Conservation (phyloP, 1,140 invertebrate species). For the Pseudomyrmex pallidus region DNA sequence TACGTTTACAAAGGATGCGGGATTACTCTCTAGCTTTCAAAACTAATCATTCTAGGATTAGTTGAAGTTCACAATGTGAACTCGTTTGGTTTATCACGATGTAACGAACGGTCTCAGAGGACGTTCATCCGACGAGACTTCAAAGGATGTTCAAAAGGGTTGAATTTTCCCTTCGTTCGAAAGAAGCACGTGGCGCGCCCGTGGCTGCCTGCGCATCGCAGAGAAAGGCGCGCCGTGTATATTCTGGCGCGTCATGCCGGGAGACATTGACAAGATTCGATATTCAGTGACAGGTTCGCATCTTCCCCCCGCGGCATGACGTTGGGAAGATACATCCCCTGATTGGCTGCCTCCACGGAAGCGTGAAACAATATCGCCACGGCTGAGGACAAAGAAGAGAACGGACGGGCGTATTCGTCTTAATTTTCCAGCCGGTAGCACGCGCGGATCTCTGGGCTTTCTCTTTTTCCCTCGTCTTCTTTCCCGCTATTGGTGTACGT, state of each 20-base stretch:
- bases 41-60: background rate
- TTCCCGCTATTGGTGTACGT: conserved; percentile 20
- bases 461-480: background rate
- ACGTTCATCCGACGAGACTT: conserved; percentile 22
- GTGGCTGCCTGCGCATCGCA: background rate
- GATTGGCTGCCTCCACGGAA: conserved; percentile 63
- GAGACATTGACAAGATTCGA: conserved; percentile 45
- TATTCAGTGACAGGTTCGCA: conserved; percentile 45
- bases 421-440: conserved; percentile 66
- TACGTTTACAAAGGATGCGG: too few species aligned
- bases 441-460: conserved; percentile 4
- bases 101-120: conserved; percentile 3
- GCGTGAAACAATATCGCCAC: conserved; percentile 69
- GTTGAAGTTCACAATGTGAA: background rate
- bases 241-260: conserved; percentile 19
- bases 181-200: conserved; percentile 12
- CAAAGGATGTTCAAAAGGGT: conserved; percentile 26
- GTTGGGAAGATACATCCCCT: conserved; percentile 30
- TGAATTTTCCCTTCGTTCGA: background rate
- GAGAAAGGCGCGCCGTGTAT: background rate
- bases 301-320: conserved; percentile 53
- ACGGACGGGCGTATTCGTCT: conserved; percentile 39
- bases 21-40: too few species aligned
- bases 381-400: background rate
- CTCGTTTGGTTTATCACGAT: conserved; percentile 30